These are phyloP conservation scores for Pachyuromys duprasi DNA, from an alignment of 2,797 vertebrate species.

Conservation along the genomic window DNA sequence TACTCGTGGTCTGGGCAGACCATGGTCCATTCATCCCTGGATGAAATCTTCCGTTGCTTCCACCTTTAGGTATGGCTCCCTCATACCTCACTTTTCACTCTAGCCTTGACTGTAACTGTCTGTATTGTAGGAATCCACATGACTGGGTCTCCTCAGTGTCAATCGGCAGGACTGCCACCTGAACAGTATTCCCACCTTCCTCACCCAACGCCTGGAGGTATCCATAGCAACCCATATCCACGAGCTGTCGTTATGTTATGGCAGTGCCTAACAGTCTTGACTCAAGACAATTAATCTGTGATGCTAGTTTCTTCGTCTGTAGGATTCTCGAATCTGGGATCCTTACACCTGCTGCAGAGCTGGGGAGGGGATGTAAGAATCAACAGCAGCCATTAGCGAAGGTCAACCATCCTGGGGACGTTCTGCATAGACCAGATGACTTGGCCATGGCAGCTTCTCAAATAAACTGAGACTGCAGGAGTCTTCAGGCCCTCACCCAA, in stretches of 20 bases:
- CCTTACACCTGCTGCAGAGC: not conserved
- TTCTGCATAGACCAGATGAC: not conserved
- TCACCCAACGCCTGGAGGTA: not conserved
- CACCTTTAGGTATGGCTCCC: accelerated
- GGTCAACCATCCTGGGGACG: not conserved
- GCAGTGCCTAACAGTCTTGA: not conserved
- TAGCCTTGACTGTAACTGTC: not conserved
- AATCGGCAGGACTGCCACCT: not conserved
- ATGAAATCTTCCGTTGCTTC: not conserved
- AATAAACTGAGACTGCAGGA: not conserved
- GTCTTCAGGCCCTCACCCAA: not conserved
- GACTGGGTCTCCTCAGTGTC: not conserved
- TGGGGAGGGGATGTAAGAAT: too few species aligned
- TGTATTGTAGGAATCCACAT: not conserved
- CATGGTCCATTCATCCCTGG: accelerated
- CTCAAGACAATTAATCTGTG: not conserved
- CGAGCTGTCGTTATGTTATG: not conserved
- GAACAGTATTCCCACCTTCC: accelerated
- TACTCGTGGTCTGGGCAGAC: accelerated
- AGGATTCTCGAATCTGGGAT: not conserved
- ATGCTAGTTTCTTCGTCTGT: not conserved
- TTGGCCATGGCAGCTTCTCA: not conserved
- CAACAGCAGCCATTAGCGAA: not conserved
- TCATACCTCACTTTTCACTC: not conserved
- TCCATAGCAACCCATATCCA: not conserved